Evolutionary conservation across 2,888 invertebrate species (phyloP).

Genomic region (Hyposoter dolosus): DNA sequence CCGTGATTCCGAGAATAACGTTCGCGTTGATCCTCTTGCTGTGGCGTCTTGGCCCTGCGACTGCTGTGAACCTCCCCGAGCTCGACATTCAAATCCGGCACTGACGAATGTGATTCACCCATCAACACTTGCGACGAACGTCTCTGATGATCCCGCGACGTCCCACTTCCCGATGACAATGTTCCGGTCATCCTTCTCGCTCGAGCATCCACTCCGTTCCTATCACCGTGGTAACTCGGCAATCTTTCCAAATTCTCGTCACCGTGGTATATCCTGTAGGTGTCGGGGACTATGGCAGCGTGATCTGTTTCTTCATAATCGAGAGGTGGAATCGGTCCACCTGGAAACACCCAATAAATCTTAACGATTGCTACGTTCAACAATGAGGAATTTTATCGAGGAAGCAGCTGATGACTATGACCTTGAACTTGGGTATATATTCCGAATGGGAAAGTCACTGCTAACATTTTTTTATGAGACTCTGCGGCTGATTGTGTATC

Average conservation of each 20-base stretch:
- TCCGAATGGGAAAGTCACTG: not conserved
- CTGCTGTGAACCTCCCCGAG: constrained; percentile 21
- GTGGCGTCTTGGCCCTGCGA: constrained; percentile 23
- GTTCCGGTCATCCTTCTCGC: constrained; percentile 24
- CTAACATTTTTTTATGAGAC: not conserved
- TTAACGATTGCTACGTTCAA: not conserved
- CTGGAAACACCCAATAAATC: constrained; percentile 7
- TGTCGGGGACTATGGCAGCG: constrained; percentile 54
- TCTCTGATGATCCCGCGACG: constrained; percentile 13
- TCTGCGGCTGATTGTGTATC: not conserved
- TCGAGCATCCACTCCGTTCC: constrained; percentile 26
- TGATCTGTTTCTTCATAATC: constrained; percentile 49
- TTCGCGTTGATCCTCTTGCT: constrained; percentile 26
- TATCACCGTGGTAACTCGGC: constrained; percentile 62
- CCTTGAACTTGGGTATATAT: not conserved
- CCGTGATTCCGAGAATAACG: constrained; percentile 68
- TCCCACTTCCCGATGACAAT: not conserved
- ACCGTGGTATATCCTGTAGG: constrained; percentile 54
- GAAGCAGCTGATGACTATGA: not conserved
- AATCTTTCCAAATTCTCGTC: constrained; percentile 51
- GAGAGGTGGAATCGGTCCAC: constrained; percentile 54
- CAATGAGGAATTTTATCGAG: not conserved
- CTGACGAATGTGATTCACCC: constrained; percentile 62
- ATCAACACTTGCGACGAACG: constrained; percentile 34
- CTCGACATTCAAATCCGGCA: constrained; percentile 60